phyloP scores from a whole-genome alignment of 2,888 invertebrate species.

The Elysia crispata region DNA sequence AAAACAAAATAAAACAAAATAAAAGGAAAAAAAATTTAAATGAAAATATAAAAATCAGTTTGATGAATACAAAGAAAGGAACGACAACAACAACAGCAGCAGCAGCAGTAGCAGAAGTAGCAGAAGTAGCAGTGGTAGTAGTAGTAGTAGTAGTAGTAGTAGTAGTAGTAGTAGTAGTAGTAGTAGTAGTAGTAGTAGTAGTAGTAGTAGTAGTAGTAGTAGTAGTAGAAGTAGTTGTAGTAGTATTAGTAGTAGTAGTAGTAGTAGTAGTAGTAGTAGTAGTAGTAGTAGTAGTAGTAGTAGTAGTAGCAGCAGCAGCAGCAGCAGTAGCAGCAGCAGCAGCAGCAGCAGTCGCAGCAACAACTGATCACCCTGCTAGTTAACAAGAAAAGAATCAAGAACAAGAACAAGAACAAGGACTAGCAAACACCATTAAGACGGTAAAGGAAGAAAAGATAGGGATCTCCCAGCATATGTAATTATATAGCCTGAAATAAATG shows the following conservation, averaged over 20 bases:
- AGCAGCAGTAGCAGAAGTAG: no score
- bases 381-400: not conserved
- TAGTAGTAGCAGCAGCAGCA: not conserved
- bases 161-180: conserved; percentile 9
- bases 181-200: conserved; percentile 4
- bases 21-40: no score
- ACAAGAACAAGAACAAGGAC: not conserved
- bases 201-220: conserved; percentile 4
- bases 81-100: not conserved
- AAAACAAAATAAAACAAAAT: no score
- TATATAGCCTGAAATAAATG: no score
- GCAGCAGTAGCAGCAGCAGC: not conserved
- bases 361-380: not conserved
- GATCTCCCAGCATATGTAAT: no score
- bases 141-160: conserved; percentile 9
- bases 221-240: no score
- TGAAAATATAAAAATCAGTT: not conserved
- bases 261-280: not conserved
- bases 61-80: not conserved
- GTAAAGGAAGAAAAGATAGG: no score
- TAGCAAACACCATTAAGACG: no score
- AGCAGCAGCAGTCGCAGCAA: no score
- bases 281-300: conserved; percentile 9
- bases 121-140: no score
- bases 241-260: no score